Evolutionary conservation across 2,113 vertebrate species (phyloP).

Genomic region (Rhynchomys soricoides): DNA sequence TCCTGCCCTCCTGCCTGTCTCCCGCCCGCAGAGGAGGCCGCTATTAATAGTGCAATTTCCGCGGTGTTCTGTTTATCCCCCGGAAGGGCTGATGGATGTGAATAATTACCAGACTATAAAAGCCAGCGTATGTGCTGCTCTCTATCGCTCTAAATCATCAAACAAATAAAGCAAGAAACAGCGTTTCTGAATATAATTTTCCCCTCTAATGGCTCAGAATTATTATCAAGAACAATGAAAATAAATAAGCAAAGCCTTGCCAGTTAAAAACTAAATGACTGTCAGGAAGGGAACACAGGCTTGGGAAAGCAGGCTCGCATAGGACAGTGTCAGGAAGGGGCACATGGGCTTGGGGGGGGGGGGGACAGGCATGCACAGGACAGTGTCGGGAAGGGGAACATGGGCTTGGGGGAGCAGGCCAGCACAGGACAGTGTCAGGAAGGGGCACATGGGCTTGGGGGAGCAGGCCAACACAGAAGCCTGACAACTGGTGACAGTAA

Average conservation of each 20-base stretch:
- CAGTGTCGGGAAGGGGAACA: conserved; percentile 15
- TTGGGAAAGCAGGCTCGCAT: background rate
- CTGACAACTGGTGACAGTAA: background rate
- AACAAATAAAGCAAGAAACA: conserved; percentile 92
- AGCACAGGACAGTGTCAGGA: background rate
- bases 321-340: background rate
- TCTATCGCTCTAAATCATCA: conserved; percentile 90
- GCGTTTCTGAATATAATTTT: conserved; percentile 90
- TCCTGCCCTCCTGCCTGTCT: conserved; percentile 1
- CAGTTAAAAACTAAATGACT: conserved; percentile 85
- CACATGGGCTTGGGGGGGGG: conserved; percentile 32
- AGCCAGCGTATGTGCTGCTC: conserved; percentile 89
- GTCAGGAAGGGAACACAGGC: conserved; percentile 42
- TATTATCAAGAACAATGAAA: conserved; percentile 89
- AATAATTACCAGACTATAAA: conserved; percentile 91
- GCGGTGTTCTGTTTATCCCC: conserved; percentile 88
- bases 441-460: conserved; percentile 54
- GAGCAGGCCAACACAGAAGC: background rate
- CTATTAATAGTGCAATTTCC: conserved; percentile 88
- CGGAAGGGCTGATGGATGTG: conserved; percentile 88
- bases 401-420: conserved; percentile 2
- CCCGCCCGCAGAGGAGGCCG: conserved; percentile 71
- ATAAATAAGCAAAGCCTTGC: conserved; percentile 87
- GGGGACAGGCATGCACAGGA: background rate
- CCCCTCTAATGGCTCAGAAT: conserved; percentile 90